Evolutionary conservation across 2,888 invertebrate genomes (phyloP).

Genomic region (Ypsolopha sequella): DNA sequence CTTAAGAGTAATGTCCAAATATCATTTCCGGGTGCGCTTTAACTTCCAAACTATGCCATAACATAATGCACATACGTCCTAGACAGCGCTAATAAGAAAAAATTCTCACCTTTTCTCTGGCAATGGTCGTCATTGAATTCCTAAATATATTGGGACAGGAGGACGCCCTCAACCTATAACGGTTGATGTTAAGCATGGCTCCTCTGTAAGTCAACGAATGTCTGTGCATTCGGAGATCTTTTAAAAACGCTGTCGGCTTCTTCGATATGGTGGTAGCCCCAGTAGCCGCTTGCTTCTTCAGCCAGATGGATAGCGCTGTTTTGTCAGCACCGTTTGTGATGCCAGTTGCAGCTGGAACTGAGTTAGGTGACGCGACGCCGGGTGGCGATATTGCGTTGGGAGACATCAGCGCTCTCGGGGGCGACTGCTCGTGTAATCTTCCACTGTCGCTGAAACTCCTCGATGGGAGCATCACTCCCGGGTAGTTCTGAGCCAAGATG

Average conservation of each 20-base stretch:
- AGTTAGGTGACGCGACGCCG: constrained; percentile 5
- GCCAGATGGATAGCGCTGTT: constrained; percentile 68
- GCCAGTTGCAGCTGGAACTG: constrained; percentile 5
- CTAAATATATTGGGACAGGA: constrained; percentile 93
- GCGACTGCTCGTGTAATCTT: constrained; percentile 49
- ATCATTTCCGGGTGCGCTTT: not conserved
- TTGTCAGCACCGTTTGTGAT: constrained; percentile 28
- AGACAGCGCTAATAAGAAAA: not conserved
- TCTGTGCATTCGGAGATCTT: constrained; percentile 80
- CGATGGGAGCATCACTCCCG: constrained; percentile 78
- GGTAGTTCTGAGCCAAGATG: constrained; percentile 80
- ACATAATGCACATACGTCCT: not conserved
- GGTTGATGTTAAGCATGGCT: constrained; percentile 86
- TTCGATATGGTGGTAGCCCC: constrained; percentile 37
- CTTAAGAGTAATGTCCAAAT: too few relatives aligned
- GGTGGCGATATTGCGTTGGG: constrained; percentile 12
- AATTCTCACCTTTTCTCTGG: constrained; percentile 75
- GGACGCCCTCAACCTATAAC: constrained; percentile 84
- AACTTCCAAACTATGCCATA: not conserved
- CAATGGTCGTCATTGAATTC: constrained; percentile 87
- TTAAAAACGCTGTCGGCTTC: constrained; percentile 76
- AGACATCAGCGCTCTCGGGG: constrained; percentile 40
- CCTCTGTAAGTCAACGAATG: constrained; percentile 87
- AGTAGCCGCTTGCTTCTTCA: constrained; percentile 54
- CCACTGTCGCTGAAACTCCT: constrained; percentile 79